Percentiles rank a stretch among this genome's conserved stretches.
These are phyloP conservation scores for Drosophila ananassae DNA, from an alignment of 1,140 invertebrate species.

Conservation along the genomic window DNA sequence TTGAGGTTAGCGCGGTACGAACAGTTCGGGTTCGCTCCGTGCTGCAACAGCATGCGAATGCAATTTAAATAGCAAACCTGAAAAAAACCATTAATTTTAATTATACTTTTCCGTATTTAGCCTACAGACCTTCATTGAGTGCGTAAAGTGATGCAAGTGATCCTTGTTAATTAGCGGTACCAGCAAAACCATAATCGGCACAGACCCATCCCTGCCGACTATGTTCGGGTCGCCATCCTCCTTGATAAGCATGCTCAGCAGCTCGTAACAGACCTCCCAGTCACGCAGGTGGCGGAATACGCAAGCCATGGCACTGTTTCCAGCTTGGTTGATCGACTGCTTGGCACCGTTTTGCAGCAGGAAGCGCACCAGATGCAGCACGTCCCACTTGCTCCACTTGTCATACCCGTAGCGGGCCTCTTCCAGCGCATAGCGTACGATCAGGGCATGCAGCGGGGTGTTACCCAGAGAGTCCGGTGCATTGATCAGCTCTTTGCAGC, in stretches of 20 bases:
- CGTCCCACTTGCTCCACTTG: constrained; percentile 90
- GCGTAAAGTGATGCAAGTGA: constrained; percentile 89
- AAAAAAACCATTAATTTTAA: background rate
- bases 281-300: constrained; percentile 90
- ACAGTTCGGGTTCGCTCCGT: constrained; percentile 90
- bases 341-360: constrained; percentile 88
- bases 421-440: constrained; percentile 89
- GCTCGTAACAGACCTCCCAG: constrained; percentile 90
- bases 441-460: constrained; percentile 87
- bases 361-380: constrained; percentile 88
- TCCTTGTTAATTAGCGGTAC: constrained; percentile 91
- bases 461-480: constrained; percentile 89
- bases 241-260: constrained; percentile 89
- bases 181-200: constrained; percentile 90
- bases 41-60: constrained; percentile 88
- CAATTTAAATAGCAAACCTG: constrained; percentile 90
- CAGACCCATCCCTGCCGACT: constrained; percentile 89
- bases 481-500: constrained; percentile 89
- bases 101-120: background rate
- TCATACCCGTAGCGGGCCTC: constrained; percentile 89
- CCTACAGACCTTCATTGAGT: constrained; percentile 89
- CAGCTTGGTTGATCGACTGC: constrained; percentile 88
- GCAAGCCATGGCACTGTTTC: constrained; percentile 89
- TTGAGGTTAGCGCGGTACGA: constrained; percentile 89
- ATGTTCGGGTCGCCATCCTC: constrained; percentile 89